Evolutionary conservation across 2,888 invertebrate species (phyloP).

Genomic region (Melanostoma mellinum): DNA sequence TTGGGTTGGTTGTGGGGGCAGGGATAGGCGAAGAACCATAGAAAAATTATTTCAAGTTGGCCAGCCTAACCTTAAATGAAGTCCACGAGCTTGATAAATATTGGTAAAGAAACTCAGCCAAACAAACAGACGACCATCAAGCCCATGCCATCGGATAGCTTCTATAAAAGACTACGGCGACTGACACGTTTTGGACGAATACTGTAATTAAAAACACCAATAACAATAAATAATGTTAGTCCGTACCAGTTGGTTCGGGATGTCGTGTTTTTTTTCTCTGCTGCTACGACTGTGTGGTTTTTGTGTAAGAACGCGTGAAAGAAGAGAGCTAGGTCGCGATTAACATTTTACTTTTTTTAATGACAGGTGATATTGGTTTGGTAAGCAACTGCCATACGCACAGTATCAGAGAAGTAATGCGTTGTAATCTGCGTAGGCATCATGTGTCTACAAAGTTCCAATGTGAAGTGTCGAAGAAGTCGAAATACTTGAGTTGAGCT

Average conservation of each 20-base stretch:
- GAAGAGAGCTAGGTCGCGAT: slow-evolving; percentile 44
- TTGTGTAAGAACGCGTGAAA: slow-evolving; percentile 7
- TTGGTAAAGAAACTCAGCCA: slow-evolving; percentile 35
- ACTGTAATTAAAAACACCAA: slow-evolving; percentile 65
- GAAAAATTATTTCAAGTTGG: slow-evolving; percentile 48
- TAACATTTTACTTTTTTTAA: slow-evolving; percentile 51
- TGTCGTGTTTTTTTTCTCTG: background rate
- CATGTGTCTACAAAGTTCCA: slow-evolving; percentile 1
- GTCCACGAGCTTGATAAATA: slow-evolving; percentile 61
- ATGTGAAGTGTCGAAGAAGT: slow-evolving; percentile 18
- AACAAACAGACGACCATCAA: background rate
- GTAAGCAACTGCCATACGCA: background rate
- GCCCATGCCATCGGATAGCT: too few species aligned
- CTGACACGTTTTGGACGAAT: slow-evolving; percentile 59
- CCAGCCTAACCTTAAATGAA: slow-evolving; percentile 54
- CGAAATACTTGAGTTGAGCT: background rate
- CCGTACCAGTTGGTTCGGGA: slow-evolving; percentile 27
- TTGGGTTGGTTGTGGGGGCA: background rate
- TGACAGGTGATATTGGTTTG: slow-evolving; percentile 49
- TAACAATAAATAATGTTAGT: slow-evolving; percentile 61
- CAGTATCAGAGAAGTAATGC: background rate
- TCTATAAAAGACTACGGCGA: background rate
- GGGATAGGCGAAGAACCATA: background rate
- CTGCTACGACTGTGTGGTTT: background rate
- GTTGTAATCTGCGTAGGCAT: background rate